phyloP scores from a whole-genome alignment of 2,888 invertebrate genomes.

The Orthosia incerta region DNA sequence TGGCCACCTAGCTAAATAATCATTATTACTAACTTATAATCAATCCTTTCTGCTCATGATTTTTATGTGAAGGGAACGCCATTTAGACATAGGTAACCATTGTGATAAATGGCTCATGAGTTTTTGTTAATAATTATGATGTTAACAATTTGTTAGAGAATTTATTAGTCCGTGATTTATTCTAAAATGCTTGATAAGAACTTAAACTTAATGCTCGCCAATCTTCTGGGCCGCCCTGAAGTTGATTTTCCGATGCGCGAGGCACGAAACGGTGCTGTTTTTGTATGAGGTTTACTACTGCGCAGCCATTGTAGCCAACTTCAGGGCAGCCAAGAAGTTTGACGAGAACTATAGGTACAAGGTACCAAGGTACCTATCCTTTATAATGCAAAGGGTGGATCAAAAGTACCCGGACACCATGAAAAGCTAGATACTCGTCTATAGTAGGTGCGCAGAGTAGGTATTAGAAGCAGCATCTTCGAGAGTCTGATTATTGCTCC shows the following conservation, averaged over 20 bases:
- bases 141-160: background rate
- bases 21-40: background rate
- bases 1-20: background rate
- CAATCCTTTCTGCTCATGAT: constrained; percentile 15
- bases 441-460: background rate
- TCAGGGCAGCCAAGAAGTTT: no score
- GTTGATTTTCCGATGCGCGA: no score
- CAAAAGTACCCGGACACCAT: background rate
- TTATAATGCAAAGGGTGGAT: background rate
- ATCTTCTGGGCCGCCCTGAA: no score
- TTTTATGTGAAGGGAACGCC: constrained; percentile 3
- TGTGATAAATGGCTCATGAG: background rate
- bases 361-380: no score
- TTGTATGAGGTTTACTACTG: no score
- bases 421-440: background rate
- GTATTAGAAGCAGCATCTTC: background rate
- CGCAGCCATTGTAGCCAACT: no score
- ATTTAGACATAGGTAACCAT: background rate
- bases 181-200: background rate
- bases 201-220: no score
- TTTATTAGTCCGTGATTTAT: background rate
- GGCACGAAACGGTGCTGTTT: no score
- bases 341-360: no score
- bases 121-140: constrained; percentile 9
- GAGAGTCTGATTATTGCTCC: background rate